These are phyloP conservation scores for Leucoraja erinaceus DNA, from an alignment of 2,113 vertebrate genomes.

Conservation along the genomic window DNA sequence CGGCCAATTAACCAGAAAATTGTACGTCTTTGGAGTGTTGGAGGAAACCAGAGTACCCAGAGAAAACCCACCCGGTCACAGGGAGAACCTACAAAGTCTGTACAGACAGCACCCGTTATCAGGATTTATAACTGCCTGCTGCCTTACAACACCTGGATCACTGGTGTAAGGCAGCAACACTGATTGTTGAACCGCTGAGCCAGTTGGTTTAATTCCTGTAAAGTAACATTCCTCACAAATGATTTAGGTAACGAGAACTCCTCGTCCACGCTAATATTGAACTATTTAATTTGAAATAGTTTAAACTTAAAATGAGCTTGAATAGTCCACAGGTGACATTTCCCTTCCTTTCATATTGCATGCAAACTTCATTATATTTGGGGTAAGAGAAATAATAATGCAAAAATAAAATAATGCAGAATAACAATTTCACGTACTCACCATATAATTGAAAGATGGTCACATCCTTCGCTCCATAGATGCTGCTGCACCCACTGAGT, in stretches of 20 bases:
- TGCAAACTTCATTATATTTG: neutral
- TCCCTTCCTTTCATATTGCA: slow-evolving; percentile 25
- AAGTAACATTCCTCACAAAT: neutral
- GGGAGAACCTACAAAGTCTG: too few species aligned
- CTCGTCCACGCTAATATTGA: neutral
- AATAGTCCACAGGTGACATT: slow-evolving; percentile 28
- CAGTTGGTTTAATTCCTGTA: neutral
- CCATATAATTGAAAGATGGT: neutral
- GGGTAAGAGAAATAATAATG: neutral
- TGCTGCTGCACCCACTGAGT: too few species aligned
- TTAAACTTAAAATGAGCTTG: neutral
- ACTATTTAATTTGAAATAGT: neutral
- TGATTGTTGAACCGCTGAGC: too few species aligned
- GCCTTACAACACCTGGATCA: too few species aligned
- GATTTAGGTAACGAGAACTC: neutral
- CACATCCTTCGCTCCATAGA: too few species aligned
- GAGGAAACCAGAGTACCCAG: too few species aligned
- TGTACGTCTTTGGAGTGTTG: too few species aligned
- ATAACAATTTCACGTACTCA: neutral
- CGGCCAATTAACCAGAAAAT: too few species aligned
- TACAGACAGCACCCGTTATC: too few species aligned
- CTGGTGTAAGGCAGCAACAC: too few species aligned
- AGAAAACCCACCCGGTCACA: too few species aligned
- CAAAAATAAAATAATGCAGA: neutral
- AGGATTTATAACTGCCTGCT: too few species aligned